phyloP scores from a whole-genome alignment of 2,888 invertebrate genomes.

The Neuroscelio doddi region DNA sequence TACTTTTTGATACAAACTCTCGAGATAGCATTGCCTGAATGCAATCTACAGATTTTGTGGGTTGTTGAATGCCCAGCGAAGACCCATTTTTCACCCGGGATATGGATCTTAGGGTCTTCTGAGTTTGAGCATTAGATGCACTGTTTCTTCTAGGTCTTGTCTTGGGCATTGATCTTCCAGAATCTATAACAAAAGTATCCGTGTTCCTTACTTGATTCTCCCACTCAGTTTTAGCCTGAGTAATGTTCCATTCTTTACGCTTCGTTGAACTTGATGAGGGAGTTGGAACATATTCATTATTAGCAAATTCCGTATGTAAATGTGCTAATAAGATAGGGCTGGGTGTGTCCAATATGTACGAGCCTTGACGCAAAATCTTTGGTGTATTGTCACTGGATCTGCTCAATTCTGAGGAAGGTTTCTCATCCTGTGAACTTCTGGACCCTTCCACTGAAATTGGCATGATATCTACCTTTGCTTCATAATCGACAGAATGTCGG shows the following conservation, averaged over 20 bases:
- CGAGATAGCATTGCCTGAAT: constrained; percentile 58
- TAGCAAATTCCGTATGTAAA: constrained; percentile 71
- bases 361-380: constrained; percentile 80
- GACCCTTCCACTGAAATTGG: constrained; percentile 59
- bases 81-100: constrained; percentile 42
- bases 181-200: constrained; percentile 31
- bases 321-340: constrained; percentile 83
- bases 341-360: constrained; percentile 85
- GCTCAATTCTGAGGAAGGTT: constrained; percentile 40
- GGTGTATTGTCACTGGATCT: constrained; percentile 62
- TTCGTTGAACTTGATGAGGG: constrained; percentile 41
- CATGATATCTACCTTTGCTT: constrained; percentile 65
- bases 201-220: constrained; percentile 49
- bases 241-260: constrained; percentile 62
- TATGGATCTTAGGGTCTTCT: constrained; percentile 43
- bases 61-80: constrained; percentile 39
- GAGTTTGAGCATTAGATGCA: constrained; percentile 38
- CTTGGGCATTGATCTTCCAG: constrained; percentile 15
- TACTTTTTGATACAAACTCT: constrained; percentile 43
- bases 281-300: constrained; percentile 53
- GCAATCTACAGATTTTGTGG: constrained; percentile 60
- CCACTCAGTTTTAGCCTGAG: constrained; percentile 61
- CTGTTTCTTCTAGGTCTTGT: constrained; percentile 48
- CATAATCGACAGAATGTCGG: too few relatives aligned
- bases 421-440: constrained; percentile 7